phyloP scores from a whole-genome alignment of 2,797 vertebrate species.

The Philypnodon macrostomus region DNA sequence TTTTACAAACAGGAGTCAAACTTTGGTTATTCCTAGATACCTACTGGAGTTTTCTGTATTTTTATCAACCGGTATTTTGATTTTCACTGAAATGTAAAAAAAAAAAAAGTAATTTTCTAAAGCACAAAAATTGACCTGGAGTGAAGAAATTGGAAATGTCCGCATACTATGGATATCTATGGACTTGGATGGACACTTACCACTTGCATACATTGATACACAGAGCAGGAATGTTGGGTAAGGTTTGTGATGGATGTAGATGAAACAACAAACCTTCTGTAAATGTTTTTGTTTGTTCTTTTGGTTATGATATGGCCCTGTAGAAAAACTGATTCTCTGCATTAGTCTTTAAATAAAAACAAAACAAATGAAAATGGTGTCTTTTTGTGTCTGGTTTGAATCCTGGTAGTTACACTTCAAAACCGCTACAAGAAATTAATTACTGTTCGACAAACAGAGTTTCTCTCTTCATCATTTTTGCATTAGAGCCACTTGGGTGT shows the following conservation, averaged over 20 bases:
- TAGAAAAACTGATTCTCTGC: constrained; percentile 81
- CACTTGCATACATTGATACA: constrained; percentile 35
- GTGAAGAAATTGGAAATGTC: constrained; percentile 28
- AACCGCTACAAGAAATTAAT: neutral
- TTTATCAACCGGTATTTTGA: constrained; percentile 69
- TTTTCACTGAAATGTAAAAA: constrained; percentile 73
- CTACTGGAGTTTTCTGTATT: constrained; percentile 70
- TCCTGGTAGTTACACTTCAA: neutral
- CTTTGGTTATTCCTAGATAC: constrained; percentile 63
- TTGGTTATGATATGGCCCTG: constrained; percentile 79
- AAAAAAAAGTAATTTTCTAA: constrained; percentile 66
- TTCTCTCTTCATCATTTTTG: neutral
- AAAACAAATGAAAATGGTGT: constrained; percentile 60
- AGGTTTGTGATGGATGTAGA: constrained; percentile 60
- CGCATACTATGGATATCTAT: constrained; percentile 28
- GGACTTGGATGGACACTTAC: constrained; percentile 43
- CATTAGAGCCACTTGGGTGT: neutral
- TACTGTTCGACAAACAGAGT: neutral
- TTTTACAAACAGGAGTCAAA: constrained; percentile 60
- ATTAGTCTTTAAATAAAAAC: constrained; percentile 83
- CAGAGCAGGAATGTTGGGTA: constrained; percentile 52
- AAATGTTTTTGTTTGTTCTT: constrained; percentile 76
- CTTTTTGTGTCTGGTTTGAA: constrained; percentile 30
- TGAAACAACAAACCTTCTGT: constrained; percentile 72
- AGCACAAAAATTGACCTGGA: constrained; percentile 76